These are phyloP conservation scores for Labeo rohita DNA, from an alignment of 2,113 vertebrate genomes.

Conservation along the genomic window DNA sequence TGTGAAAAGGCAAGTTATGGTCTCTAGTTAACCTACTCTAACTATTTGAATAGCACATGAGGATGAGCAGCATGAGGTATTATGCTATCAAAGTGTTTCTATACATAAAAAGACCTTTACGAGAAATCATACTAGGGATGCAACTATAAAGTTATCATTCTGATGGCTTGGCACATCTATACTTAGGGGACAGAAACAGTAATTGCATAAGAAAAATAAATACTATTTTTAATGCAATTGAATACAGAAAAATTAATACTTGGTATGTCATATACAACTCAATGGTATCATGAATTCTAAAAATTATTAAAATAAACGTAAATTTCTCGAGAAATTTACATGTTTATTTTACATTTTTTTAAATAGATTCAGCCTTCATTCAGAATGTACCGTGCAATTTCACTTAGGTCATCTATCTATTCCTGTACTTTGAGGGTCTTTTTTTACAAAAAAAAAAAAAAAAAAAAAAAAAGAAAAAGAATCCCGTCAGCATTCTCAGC, in stretches of 20 bases:
- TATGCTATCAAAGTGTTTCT: too few relatives aligned
- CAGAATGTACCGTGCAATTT: neutral
- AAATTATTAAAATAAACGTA: too few relatives aligned
- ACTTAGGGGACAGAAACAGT: neutral
- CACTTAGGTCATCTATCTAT: neutral
- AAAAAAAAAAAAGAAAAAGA: neutral
- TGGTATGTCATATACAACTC: too few relatives aligned
- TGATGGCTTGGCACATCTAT: neutral
- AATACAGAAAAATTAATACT: too few relatives aligned
- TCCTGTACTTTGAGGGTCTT: neutral
- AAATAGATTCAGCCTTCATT: neutral
- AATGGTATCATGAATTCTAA: too few relatives aligned
- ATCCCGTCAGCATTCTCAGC: constrained; percentile 3
- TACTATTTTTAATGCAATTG: neutral
- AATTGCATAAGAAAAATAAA: neutral
- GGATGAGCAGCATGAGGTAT: neutral
- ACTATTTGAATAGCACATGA: neutral
- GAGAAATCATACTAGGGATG: too few relatives aligned
- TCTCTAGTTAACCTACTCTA: neutral
- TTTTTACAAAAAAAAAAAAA: neutral
- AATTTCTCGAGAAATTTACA: too few relatives aligned
- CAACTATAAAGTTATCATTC: too few relatives aligned
- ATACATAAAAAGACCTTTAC: too few relatives aligned
- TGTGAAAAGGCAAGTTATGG: too few relatives aligned
- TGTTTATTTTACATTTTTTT: too few relatives aligned